Evolutionary conservation across 2,113 vertebrate genomes (phyloP).

Genomic region (Alexandromys fortis): DNA sequence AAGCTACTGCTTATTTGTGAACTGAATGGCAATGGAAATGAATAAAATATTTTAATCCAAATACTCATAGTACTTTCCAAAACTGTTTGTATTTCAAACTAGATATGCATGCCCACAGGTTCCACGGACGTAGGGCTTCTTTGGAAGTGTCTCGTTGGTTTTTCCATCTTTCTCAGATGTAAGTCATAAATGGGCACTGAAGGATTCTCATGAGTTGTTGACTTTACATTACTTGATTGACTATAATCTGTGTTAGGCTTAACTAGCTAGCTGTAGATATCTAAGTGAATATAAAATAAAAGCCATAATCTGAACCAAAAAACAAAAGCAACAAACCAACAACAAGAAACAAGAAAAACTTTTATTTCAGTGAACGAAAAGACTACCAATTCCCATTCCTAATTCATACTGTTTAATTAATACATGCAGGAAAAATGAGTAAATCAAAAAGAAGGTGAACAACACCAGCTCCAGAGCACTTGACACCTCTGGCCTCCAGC

Average conservation of each 20-base stretch:
- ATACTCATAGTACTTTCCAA: conserved; percentile 1
- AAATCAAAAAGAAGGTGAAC: background rate
- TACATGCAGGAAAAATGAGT: conserved; percentile 40
- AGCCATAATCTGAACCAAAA: conserved; percentile 35
- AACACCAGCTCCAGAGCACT: background rate
- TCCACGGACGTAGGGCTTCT: background rate
- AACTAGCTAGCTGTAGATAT: conserved; percentile 28
- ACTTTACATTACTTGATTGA: conserved; percentile 6
- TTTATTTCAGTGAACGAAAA: conserved; percentile 64
- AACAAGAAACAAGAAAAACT: background rate
- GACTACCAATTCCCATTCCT: conserved; percentile 39
- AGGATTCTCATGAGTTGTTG: background rate
- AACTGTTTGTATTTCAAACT: background rate
- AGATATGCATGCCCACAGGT: background rate
- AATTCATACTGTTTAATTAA: conserved; percentile 53
- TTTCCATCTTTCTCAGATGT: conserved; percentile 2
- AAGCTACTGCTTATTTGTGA: background rate
- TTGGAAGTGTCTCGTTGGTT: background rate
- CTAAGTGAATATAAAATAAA: conserved; percentile 45
- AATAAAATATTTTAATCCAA: conserved; percentile 20
- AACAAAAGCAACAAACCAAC: background rate
- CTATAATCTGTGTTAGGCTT: conserved; percentile 21
- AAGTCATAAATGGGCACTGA: background rate
- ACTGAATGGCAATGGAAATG: background rate
- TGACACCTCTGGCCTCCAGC: background rate